Conservation (phyloP, 2,888 invertebrate genomes). For the Terebella lapidaria region DNA sequence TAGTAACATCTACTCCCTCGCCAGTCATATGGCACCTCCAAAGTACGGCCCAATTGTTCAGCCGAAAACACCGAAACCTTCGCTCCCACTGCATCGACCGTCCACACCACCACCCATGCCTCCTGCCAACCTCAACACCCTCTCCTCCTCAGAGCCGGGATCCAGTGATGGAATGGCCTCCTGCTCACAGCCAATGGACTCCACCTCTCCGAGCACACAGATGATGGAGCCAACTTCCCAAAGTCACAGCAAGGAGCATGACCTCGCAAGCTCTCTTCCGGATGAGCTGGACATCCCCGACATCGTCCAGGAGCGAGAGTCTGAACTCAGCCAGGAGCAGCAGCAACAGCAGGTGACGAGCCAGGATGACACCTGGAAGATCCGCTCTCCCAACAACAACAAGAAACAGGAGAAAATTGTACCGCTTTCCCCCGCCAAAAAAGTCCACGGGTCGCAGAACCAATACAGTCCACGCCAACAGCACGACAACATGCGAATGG, state of each 20-base stretch:
- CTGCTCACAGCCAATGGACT: not conserved
- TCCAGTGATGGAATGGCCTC: not conserved
- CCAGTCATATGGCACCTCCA: not conserved
- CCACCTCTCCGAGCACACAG: not conserved
- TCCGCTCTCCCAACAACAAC: too few relatives aligned
- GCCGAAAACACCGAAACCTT: not conserved
- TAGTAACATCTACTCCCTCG: not conserved
- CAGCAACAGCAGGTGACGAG: too few relatives aligned
- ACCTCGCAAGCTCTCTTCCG: not conserved
- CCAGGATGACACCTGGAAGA: too few relatives aligned
- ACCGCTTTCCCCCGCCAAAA: not conserved
- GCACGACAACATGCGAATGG: too few relatives aligned
- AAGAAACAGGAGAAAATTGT: not conserved
- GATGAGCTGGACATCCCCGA: not conserved
- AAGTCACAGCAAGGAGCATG: not conserved
- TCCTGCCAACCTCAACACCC: not conserved
- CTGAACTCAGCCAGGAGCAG: not conserved
- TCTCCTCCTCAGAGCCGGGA: not conserved
- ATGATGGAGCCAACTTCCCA: not conserved
- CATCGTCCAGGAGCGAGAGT: slow-evolving; percentile 1
- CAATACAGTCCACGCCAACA: not conserved
- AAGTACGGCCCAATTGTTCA: not conserved
- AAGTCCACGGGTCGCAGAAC: not conserved
- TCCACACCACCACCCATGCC: not conserved
- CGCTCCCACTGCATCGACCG: not conserved